Evolutionary conservation across 2,888 invertebrate genomes (phyloP), one percentile per base, ranked within the genome.

Genomic region (Norana najaformis): DNA sequence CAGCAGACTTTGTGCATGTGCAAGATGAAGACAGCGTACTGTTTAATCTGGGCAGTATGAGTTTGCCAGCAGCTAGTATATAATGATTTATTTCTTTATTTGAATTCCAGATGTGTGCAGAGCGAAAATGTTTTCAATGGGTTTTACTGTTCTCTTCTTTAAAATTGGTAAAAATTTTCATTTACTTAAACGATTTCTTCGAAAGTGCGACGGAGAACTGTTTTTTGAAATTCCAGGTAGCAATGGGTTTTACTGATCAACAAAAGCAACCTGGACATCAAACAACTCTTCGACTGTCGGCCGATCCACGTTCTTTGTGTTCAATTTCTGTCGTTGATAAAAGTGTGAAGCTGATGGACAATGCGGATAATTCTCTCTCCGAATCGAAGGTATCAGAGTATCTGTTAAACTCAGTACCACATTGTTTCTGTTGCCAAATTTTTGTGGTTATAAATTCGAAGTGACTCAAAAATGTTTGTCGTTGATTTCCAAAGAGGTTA

Each of bases 281-380:
- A 36, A 95, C 96, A 4, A 95, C 94, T 16, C 93, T 96, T 69
- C 95, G 95, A 69, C 93, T 96, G 18, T 95, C 95, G 92, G 96
- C 96, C 0, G 95, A 95, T 0, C 95, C 96, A 95, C 36, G 89
- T 35, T 96, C 96, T 0, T 93, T 96, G 1, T 96, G 96, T 93
- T 96, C 96, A 20, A 93, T 96, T 36, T 95, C 96, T 0, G 95
- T 96, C 1, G 95, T 96, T 0, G 96, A 96, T 93, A 96, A 96
- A 92, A 96, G 96, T 90, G 95, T 96, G 0, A 95, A 94, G 83
- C 95, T 96, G 20, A 91, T 94, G 36, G 89, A 37, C 16, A 85
- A 35, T 14, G 37, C 13, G 35, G 85, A 85, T 23, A 36, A n/a
- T 85, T 36, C 85, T 35, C 36, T 85, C 6, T 85, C 85, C 35